Evolutionary conservation across 2,113 vertebrate species (phyloP), one percentile per base, ranked within the genome.

Genomic region (Boulengerochromis microlepis): DNA sequence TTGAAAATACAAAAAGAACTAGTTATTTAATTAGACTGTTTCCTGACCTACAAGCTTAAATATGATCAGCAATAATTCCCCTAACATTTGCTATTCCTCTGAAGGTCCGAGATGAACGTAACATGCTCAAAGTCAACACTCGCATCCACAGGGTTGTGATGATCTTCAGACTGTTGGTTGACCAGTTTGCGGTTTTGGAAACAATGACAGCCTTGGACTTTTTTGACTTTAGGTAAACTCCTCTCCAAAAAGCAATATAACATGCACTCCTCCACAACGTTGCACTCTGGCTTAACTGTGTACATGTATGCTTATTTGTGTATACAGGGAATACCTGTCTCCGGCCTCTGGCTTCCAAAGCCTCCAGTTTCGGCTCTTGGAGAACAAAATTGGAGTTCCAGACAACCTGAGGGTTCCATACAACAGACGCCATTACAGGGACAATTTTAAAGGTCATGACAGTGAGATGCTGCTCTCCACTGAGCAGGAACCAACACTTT

Each of bases 141-240:
- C 97, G 98, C 26, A 98, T 98, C 86, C 96, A 99, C 88, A 96
- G 99, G 71, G 97, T 99, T 22, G 96, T 97, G 3, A 97, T 97
- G 93, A 99, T 99, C 86, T 95, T 99, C 74, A 97, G 96, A 59
- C 94, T 99, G 71, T 84, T 99, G 66, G 97, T 98, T 10, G 98
- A 99, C 69, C 99, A 99, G 93, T 99, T 99, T 92, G 93, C 97
- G 0, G 95, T 99, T 86, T 90, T 99, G 92, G 99, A 99, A 94
- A 99, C 99, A 5, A 99, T 99, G 99, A 99, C 98, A 4, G 95
- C 98, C 8, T 85, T 99, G 95, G 98, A 99, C 91, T 99, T 99
- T 90, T 99, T 97, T 86, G 98, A 99, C 88, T 99, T 99, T 91
- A 98, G 99, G 99, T 99, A 86, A 90, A 80, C 18, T 76, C 7